A percentile compares a stretch with the other conserved stretches of the same genome.
These are phyloP conservation scores for Brachystomella parvula DNA, from an alignment of 1,140 invertebrate genomes.

Conservation along the genomic window DNA sequence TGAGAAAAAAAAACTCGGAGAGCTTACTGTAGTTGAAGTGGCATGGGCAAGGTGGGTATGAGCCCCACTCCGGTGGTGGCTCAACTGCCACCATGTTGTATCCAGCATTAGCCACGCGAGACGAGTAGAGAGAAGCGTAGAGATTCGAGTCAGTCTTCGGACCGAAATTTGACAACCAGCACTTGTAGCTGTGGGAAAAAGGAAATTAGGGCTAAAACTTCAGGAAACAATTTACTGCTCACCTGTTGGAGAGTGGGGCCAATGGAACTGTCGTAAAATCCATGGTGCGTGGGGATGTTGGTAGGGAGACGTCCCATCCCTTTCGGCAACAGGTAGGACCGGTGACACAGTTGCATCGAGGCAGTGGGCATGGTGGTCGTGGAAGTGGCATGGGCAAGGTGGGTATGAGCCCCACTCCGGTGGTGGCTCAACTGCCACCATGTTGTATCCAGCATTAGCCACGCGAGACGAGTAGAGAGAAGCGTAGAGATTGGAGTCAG, in stretches of 20 bases:
- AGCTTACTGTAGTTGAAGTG: not conserved
- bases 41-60: slow-evolving; percentile 14
- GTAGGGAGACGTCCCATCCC: not conserved
- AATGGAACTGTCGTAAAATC: not conserved
- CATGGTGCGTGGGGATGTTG: not conserved
- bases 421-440: slow-evolving; percentile 20
- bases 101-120: slow-evolving; percentile 14
- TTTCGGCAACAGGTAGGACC: not conserved
- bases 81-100: slow-evolving; percentile 21
- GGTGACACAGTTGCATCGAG: not conserved
- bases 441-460: slow-evolving; percentile 13
- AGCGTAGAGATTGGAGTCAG: slow-evolving; percentile 17
- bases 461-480: slow-evolving; percentile 20
- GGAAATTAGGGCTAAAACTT: too few relatives aligned
- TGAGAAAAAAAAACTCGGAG: not conserved
- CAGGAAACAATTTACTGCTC: not conserved
- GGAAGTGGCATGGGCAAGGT: slow-evolving; percentile 17
- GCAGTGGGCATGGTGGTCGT: not conserved
- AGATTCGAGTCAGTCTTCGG: slow-evolving; percentile 19
- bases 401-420: not conserved
- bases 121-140: slow-evolving; percentile 16
- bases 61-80: slow-evolving; percentile 5
- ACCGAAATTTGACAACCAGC: slow-evolving; percentile 15
- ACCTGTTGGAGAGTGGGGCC: not conserved
- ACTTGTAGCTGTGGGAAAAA: slow-evolving; percentile 21